Base-by-base conservation (phyloP, 2,888 invertebrate genomes). In the Xestia xanthographa region DNA sequence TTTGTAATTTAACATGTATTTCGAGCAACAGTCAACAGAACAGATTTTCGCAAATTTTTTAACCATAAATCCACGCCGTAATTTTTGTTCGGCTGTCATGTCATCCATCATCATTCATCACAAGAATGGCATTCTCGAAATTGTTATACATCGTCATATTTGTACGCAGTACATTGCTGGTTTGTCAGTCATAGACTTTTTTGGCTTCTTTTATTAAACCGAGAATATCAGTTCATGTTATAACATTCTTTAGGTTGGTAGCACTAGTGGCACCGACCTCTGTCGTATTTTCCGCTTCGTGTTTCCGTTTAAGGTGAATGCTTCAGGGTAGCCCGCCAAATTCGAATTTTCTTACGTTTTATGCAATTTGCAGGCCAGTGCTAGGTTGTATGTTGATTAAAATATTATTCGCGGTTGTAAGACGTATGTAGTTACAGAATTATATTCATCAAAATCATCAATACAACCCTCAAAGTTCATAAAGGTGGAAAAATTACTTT, bases 41-140 rank as follows among this genome's bases (percentile, higher is more conserved):
- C 91, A 92, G 91, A 91, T 91, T 93, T 91, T 91, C 87, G 89
- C 90, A 90, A 92, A 78, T 90, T 92, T 91, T 92, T 92, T 93
- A 93, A 91, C 93, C 93, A 94, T 93, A 94, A 94, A 94, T 95
- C 95, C 96, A 96, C 96, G 96, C 95, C 95, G 95, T 94, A 96
- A 93, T 93, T 95, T 95, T 95, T 92, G 92, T 93, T 93, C 91
- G 88, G 91, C 93, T 94, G 94, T 93, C 95, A 87, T 87, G 86
- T 90, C 91, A 93, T 91, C 90, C 91, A 92, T 94, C 93, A 91
- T 90, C 87, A 90, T 90, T 88, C 86, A 87, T 89, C 88, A 90
- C 86, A 80, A 66, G 87, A 80, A 83, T 85, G 80, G 73, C 83
- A 83, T 81, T 86, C 82, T 80, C 84, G 84, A 80, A 83, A 77